phyloP scores from a whole-genome alignment of 1,140 invertebrate species.

The Pseudomyrmex gracilis region DNA sequence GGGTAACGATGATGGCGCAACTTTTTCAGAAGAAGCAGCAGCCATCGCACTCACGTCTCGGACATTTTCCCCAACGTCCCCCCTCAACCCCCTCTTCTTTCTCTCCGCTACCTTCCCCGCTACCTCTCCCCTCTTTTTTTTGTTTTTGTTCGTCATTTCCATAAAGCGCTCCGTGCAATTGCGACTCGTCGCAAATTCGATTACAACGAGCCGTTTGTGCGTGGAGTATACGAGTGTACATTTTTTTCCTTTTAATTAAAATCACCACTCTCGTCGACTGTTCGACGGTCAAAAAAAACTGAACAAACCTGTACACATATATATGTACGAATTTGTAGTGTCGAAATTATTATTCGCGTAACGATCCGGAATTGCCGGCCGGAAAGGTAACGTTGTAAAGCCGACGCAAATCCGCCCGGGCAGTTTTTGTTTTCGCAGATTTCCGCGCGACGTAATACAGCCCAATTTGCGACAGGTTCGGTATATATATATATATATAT shows the following conservation, averaged over 20 bases:
- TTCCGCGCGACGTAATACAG: slow-evolving; percentile 47
- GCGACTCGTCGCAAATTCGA: slow-evolving; percentile 53
- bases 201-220: slow-evolving; percentile 42
- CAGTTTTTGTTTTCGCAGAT: slow-evolving; percentile 58
- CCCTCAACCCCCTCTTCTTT: no score
- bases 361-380: slow-evolving; percentile 43
- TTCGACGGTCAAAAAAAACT: slow-evolving; percentile 46
- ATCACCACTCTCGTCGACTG: slow-evolving; percentile 11
- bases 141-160: slow-evolving; percentile 47
- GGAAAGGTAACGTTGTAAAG: slow-evolving; percentile 53
- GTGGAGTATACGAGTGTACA: background rate
- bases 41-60: slow-evolving; percentile 39
- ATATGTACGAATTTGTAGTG: background rate
- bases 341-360: slow-evolving; percentile 59
- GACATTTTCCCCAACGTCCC: slow-evolving; percentile 24
- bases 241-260: slow-evolving; percentile 47
- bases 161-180: slow-evolving; percentile 46
- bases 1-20: slow-evolving; percentile 53
- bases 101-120: background rate
- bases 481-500: slow-evolving; percentile 13
- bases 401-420: slow-evolving; percentile 26
- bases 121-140: background rate
- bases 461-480: slow-evolving; percentile 57
- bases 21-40: slow-evolving; percentile 52
- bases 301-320: slow-evolving; percentile 13